Evolutionary conservation across 2,888 invertebrate genomes (phyloP).

Genomic region (Lasioglossum malachurum): DNA sequence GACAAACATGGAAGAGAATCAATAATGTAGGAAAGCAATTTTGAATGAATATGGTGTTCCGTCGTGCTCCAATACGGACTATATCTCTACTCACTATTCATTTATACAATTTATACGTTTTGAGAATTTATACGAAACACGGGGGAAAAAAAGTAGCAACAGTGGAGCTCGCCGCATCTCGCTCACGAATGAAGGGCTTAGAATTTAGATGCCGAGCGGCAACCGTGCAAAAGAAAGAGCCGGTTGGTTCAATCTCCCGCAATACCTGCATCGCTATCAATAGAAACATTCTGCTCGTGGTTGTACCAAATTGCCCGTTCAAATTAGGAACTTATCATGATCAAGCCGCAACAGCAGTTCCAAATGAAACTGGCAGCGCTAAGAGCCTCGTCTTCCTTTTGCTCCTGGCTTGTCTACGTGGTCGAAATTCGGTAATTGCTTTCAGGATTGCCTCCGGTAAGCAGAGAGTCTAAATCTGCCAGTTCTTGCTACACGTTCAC

Average conservation of each 20-base stretch:
- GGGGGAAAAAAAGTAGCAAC: background rate
- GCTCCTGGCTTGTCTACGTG: constrained; percentile 53
- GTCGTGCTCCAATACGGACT: background rate
- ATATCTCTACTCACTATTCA: too few species aligned
- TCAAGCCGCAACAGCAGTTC: constrained; percentile 43
- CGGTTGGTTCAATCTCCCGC: constrained; percentile 13
- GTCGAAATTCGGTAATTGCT: constrained; percentile 79
- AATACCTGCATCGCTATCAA: constrained; percentile 24
- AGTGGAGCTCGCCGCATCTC: background rate
- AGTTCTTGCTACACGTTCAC: constrained; percentile 56
- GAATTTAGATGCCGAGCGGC: background rate
- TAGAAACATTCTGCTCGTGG: constrained; percentile 19
- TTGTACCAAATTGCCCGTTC: constrained; percentile 31
- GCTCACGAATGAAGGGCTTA: background rate
- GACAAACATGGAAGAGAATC: background rate
- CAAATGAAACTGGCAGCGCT: constrained; percentile 51
- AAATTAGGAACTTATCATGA: constrained; percentile 58
- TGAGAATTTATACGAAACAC: too few species aligned
- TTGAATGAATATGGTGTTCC: background rate
- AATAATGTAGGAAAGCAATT: background rate
- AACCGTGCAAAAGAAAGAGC: background rate
- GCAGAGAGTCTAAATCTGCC: constrained; percentile 70
- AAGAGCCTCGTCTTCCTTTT: constrained; percentile 54
- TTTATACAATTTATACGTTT: too few species aligned
- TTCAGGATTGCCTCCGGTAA: constrained; percentile 75